A percentile compares a stretch with the other conserved stretches of the same genome.
Conservation (phyloP, 2,888 invertebrate species). For the Acronicta aceris region DNA sequence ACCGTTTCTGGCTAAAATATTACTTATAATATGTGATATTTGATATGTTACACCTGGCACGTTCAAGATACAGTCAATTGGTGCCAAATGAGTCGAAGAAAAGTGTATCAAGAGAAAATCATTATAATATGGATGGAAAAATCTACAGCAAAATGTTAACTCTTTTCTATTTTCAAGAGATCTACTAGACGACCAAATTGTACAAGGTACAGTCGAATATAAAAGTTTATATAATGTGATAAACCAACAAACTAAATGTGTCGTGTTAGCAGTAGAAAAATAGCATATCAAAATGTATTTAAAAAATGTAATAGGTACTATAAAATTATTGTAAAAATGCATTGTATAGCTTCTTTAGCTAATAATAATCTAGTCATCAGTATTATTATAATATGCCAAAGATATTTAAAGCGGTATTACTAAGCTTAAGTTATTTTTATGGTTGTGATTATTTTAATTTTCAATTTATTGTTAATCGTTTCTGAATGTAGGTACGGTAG, state of each 20-base stretch:
- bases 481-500: constrained; percentile 30
- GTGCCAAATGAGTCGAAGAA: constrained; percentile 2
- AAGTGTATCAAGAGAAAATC: not conserved
- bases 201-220: constrained; percentile 45
- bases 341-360: constrained; percentile 57
- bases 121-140: constrained; percentile 37
- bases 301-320: constrained; percentile 46
- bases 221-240: constrained; percentile 65
- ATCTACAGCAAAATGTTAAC: constrained; percentile 54
- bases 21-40: too few relatives aligned
- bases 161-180: constrained; percentile 50
- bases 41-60: too few relatives aligned
- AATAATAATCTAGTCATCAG: constrained; percentile 49
- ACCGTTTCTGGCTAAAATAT: too few relatives aligned
- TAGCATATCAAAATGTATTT: constrained; percentile 74
- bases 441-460: constrained; percentile 76
- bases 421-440: constrained; percentile 69
- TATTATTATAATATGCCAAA: constrained; percentile 63
- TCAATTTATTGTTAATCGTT: constrained; percentile 39
- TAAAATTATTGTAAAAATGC: constrained; percentile 50
- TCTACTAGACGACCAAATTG: constrained; percentile 77
- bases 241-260: constrained; percentile 58
- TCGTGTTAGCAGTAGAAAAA: constrained; percentile 63
- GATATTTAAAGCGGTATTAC: constrained; percentile 52
- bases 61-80: not conserved